Evolutionary conservation across 2,113 vertebrate genomes (phyloP).

Genomic region (Fregata magnificens): DNA sequence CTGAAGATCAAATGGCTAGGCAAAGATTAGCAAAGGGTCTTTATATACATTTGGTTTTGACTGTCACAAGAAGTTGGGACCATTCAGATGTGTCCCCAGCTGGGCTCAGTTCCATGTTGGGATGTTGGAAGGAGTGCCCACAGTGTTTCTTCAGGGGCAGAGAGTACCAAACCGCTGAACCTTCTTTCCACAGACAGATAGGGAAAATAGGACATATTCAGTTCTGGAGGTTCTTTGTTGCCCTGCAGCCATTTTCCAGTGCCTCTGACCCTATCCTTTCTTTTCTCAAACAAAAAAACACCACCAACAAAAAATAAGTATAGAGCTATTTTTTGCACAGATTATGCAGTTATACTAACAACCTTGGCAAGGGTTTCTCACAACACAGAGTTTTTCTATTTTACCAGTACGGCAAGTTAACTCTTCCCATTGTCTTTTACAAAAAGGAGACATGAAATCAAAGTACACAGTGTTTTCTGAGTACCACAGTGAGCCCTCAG

Average conservation of each 20-base stretch:
- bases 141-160: background rate
- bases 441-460: background rate
- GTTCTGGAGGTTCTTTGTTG: background rate
- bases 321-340: background rate
- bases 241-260: background rate
- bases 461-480: background rate
- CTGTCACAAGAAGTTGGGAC: background rate
- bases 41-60: background rate
- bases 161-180: background rate
- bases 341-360: background rate
- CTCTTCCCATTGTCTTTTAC: background rate
- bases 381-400: background rate
- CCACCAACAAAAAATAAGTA: background rate
- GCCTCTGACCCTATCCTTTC: background rate
- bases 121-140: background rate
- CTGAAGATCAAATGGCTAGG: background rate
- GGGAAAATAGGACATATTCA: background rate
- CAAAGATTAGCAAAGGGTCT: background rate
- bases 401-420: background rate
- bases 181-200: background rate
- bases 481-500: background rate
- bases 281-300: background rate
- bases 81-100: background rate
- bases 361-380: background rate
- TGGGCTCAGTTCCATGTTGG: background rate